Base-by-base conservation (phyloP, 1,140 invertebrate species). In the Pseudomyrmex dendroicus region DNA sequence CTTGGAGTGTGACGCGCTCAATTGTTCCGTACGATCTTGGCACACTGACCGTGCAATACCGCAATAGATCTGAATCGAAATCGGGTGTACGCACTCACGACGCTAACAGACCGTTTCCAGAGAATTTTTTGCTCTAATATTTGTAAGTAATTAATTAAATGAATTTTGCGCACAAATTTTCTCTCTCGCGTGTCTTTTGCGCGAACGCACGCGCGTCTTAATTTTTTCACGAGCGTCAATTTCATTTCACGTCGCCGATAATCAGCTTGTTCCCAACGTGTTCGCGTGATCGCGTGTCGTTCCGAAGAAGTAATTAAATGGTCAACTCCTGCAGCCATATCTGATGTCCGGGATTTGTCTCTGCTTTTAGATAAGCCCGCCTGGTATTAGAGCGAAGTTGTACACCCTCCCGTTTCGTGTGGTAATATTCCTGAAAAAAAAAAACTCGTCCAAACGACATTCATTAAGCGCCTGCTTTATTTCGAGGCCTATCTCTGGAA, bases 21-120 rank as follows among this genome's bases (percentile, higher is more conserved):
- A 86, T 82, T 82, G 85, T 86, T 86, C 83, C 82, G 84, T 56
- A 61, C 61, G 76, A 88, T 89, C 86, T 88, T 89, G 87, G 87
- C 87, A 88, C 87, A 73, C 76, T 87, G 84, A 77, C 84, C 74
- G 61, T 59, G 63, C 13, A 8, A 50, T 35, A 44, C 20, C 54
- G 64, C 52, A 17, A 78, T 68, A 22, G 17, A 17, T 35, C 35
- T 35, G 15, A n/a, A 25, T 46, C 20, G 57, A 48, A 57, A n/a
- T 48, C 35, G 35, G 35, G 35, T 35, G 4, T 35, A 35, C 35
- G 35, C 35, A 35, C 35, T 35, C 35, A 35, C 5, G 5, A 35
- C 35, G 35, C 35, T 35, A 35, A 35, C 35, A 7, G 0, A 35
- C 35, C 35, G 35, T 35, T 35, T 35, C 35, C 4, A 35, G 5